phyloP scores from a whole-genome alignment of 2,888 invertebrate species.

The Pyrochroa serraticornis region DNA sequence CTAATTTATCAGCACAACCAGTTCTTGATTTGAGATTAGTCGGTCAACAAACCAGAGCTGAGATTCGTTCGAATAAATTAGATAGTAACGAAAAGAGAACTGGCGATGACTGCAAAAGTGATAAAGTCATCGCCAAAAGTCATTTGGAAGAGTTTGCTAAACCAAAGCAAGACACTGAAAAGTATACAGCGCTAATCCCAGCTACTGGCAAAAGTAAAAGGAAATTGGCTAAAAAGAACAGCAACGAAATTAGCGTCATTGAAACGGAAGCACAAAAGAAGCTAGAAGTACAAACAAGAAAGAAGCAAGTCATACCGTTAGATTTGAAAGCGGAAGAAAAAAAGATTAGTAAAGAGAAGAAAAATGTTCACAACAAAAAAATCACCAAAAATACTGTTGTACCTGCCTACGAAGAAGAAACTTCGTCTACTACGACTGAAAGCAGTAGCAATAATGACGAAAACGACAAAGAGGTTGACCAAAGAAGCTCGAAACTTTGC shows the following conservation, averaged over 20 bases:
- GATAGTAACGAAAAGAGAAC: conserved; percentile 19
- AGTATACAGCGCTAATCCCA: conserved; percentile 50
- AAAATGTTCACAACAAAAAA: conserved; percentile 44
- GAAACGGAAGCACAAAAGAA: conserved; percentile 36
- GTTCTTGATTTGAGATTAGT: conserved; percentile 67
- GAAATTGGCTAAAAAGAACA: conserved; percentile 49
- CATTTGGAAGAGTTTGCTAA: conserved; percentile 19
- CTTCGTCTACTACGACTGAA: conserved; percentile 74
- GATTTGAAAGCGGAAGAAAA: too few species aligned
- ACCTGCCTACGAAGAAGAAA: conserved; percentile 66
- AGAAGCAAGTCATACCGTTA: conserved; percentile 12
- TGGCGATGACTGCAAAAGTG: conserved; percentile 45
- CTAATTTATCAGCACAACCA: conserved; percentile 64
- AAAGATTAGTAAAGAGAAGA: conserved; percentile 34
- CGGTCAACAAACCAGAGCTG: conserved; percentile 57
- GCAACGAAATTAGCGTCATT: conserved; percentile 36
- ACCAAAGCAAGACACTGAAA: conserved; percentile 43
- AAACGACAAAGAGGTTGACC: conserved; percentile 49
- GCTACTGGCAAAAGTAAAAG: conserved; percentile 52
- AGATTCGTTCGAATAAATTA: conserved; percentile 46
- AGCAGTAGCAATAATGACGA: conserved; percentile 71
- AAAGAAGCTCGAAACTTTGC: conserved; percentile 38
- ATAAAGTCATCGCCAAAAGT: conserved; percentile 53
- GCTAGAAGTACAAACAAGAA: conserved; percentile 30
- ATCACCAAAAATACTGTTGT: conserved; percentile 41